Evolutionary conservation across 2,888 invertebrate species (phyloP), one percentile per base, ranked within the genome.

Genomic region (Flexamia atlantica): DNA sequence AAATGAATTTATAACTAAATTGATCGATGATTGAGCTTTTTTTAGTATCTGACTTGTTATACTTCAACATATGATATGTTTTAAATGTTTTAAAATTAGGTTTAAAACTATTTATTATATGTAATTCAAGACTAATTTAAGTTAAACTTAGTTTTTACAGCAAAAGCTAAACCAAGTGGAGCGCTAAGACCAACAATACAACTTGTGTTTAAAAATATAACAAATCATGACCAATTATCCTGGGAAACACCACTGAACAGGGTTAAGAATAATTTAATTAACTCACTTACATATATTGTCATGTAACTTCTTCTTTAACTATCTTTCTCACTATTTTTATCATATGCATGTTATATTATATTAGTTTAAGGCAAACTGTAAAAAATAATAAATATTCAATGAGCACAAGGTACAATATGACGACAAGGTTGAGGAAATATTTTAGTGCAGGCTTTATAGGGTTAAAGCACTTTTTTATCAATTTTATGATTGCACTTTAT

Each of bases 271-370:
- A n/a, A n/a, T n/a, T n/a, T n/a, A n/a, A n/a, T n/a, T 30, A 64
- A 14, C 64, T 64, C 9, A 57, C 25, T 74, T 28, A 3, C 36
- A 74, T 4, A 50, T 32, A 25, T 60, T 36, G 3, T 28, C 10
- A 76, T 64, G 79, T 80, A 80, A 20, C 82, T 64, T 53, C 84
- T 82, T 74, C 83, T 72, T 53, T 85, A 85, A 82, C 84, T 84
- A 82, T 50, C 46, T 80, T 28, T 84, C 83, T 74, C 60, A 20
- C 70, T 50, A 74, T 42, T 80, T 57, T 64, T 57, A 40, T 20
- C 20, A 68, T 40, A 40, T 40, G 72, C 72, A 72, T 72, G 72
- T 40, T 40, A 20, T 72, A 20, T 72, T 2, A 14, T 40, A 5
- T 1, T 36, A 68, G 68, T 17, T 68, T 68, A 72, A 72, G 40